Evolutionary conservation across 1,140 invertebrate genomes (phyloP), one percentile per base, ranked within the genome.

Genomic region (Lordiphosa stackelbergi): DNA sequence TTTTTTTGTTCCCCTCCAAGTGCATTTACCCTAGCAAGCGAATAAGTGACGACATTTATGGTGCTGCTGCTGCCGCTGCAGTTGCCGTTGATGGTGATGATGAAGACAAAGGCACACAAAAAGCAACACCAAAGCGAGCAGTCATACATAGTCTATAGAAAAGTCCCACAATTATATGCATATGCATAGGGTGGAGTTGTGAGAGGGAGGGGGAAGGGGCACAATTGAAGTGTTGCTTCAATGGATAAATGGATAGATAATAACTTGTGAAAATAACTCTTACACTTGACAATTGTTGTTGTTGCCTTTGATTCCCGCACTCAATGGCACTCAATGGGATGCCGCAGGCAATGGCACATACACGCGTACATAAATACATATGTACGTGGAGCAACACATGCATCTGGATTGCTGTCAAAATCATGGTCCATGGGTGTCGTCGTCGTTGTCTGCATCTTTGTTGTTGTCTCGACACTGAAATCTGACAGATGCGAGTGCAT

Each of bases 201-300:
- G 19, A 3, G 19, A 4, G 19, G 19, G 11, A 19, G 12, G 31
- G 1, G 4, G 2, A 5, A 1, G 9, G 19, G 16, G 36, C 12
- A n/a, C n/a, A 51, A 57, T 52, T 73, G 62, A 66, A 66, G 51
- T 78, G 74, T 81, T 74, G 66, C 55, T 56, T 75, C 66, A 81
- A 74, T 79, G 75, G 66, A 69, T 79, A 81, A 79, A 79, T 83
- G 75, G 77, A 81, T 81, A 72, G 75, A 79, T 79, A 79, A 79
- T 79, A 81, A 81, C 77, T 81, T 81, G 77, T 81, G 75, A 75
- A 83, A 81, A 81, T 83, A 81, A 72, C 75, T 75, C 69, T 83
- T 71, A 68, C 75, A 81, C 77, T 81, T 81, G 75, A 75, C 34
- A 47, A 43, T 46, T 60, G 35, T 22, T 49, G 54, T 53, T 48